Base-by-base conservation (phyloP, 2,797 vertebrate genomes). In the Mallotus villosus region DNA sequence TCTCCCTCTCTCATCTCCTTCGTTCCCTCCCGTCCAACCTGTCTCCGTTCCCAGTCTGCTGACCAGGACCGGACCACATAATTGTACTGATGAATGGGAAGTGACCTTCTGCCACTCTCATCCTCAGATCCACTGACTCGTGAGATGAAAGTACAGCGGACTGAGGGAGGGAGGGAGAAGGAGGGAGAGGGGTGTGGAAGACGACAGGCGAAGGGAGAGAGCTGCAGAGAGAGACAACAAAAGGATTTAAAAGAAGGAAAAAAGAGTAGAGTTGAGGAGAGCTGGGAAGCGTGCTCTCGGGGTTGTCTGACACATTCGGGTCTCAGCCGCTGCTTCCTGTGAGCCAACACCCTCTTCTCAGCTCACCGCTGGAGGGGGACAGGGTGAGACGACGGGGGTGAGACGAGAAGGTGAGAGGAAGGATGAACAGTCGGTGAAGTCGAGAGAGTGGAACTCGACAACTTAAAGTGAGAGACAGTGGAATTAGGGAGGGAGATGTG, bases 41-140 rank as follows among this genome's bases (percentile, higher is more conserved):
- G 17, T n/a, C 46, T 37, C 8, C 22, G 1, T 19, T 49, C 32
- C 24, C 55, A 49, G 5, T 64, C 34, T 66, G 51, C 75, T 81
- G 76, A 82, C 76, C 74, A 55, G 67, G 73, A 73, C 69, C 72
- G 22, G 9, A 34, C 72, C 71, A 70, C 74, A 82, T 79, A 81
- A 84, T 79, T 86, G 75, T 79, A 70, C 72, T 80, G 84, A 83
- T 79, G 81, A 79, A 84, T 82, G 78, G 67, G 70, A 81, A 81
- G 79, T 77, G 76, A 82, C 71, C 76, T 57, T 58, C 66, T 73
- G 78, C 77, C 80, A 77, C 61, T 66, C 66, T 77, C 78, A 71
- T 72, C 75, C 75, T 81, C n/a, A 46, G 73, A 68, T 71, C 67
- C 65, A 57, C 62, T 3, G 24, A 37, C 63, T 79, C 22, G 66